Evolutionary conservation across 2,888 invertebrate species (phyloP), one percentile per base, ranked within the genome.

Genomic region (Sphaerophoria taeniata): DNA sequence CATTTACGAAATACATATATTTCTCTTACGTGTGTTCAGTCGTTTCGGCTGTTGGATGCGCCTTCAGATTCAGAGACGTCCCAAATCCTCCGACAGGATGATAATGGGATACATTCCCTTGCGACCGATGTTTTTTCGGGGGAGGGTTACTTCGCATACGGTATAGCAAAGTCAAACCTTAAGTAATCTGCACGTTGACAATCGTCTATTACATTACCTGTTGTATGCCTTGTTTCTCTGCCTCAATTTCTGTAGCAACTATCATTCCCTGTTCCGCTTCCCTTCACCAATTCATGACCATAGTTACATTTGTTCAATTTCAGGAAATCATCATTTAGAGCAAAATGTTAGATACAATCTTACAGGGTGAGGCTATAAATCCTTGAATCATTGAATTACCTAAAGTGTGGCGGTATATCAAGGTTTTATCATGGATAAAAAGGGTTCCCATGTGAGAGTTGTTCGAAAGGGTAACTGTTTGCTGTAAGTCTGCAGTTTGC

Each of bases 81-180:
- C 67, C 36, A n/a, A 24, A 24, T 4, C 39, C 65, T 16, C 51
- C 31, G 39, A 49, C 49, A 58, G 55, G 1, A 24, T 24, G 24
- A 72, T 65, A 70, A 76, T 70, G 76, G 76, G 65, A 78, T 47
- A 72, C 65, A 78, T 60, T 72, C 72, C 78, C 72, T 78, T 63
- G 72, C 14, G 72, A 51, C 65, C 34, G 51, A 72, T 72, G 47
- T 61, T 65, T 65, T 65, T 43, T 43, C 12, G 9, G 9, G 43
- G 43, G 9, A 49, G 71, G 56, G 47, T 14, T 34, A 6, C 16
- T 24, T 24, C 24, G 24, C 24, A 24, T 24, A 24, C 24, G 24
- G 56, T 16, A 14, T 63, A 76, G 33, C 34, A 34, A 78, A 72
- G 58, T 65, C 61, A 72, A 65, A 61, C 61, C 77, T 61, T 71